Base-by-base conservation (phyloP, 1,140 invertebrate species). In the Cydia splendana region DNA sequence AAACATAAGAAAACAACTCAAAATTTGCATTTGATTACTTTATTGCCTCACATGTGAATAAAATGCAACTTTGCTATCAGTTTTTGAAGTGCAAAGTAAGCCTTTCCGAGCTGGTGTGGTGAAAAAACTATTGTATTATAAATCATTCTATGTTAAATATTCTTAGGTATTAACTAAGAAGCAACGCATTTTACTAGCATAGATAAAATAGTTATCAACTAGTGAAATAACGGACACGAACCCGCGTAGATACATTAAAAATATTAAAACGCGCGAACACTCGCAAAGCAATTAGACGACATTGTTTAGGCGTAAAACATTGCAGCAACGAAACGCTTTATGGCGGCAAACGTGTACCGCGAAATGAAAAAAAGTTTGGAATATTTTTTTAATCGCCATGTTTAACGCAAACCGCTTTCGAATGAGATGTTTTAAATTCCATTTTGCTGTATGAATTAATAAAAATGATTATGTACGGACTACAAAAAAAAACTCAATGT, bases 231-330 rank as follows among this genome's bases (percentile, higher is more conserved):
- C 18, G 67, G 34, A 42, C 15, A 71, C 7, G n/a, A 12, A 62
- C 6, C 12, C 28, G 18, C 34, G 34, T 71, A 71, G 45, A 48
- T 48, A 48, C 67, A 71, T 71, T 71, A 71, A 71, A 71, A 71
- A 71, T 71, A 71, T 71, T 71, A 71, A 71, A 71, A 42, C 67
- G 67, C 30, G 30, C 67, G 67, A 71, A 42, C 67, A 42, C 34
- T 71, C 67, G 5, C 67, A 18, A 71, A 42, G 67, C 67, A 71
- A 71, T 71, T 71, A 71, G 67, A 38, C 34, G n/a, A 71, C 67
- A 71, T 71, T 71, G 67, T 38, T 71, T 71, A 71, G 67, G 67
- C 67, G 67, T 71, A 71, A 71, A 71, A 71, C 67, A 71, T 71
- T 42, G 67, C 67, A 71, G 67, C 6, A 71, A 45, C 67, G 30